Conservation (phyloP, 2,113 vertebrate species). For the Crotalus tigris region DNA sequence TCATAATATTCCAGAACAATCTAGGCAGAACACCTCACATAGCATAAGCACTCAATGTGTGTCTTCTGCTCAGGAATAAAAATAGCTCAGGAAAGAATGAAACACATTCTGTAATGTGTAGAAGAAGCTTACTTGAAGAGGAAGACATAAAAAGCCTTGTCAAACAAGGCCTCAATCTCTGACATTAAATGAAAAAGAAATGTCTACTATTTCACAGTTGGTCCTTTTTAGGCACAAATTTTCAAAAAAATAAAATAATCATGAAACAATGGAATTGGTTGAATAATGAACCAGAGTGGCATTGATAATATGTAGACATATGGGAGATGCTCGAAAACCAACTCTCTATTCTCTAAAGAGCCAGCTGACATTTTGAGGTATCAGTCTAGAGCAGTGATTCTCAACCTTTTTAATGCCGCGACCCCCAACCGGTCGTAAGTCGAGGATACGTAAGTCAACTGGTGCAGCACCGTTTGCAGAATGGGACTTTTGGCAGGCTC, state of each 20-base stretch:
- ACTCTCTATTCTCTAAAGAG: not conserved
- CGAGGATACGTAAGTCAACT: too few relatives aligned
- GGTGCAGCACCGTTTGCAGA: too few relatives aligned
- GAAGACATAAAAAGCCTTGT: not conserved
- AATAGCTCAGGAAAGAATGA: not conserved
- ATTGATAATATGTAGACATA: not conserved
- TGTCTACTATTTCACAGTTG: not conserved
- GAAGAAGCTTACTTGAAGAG: not conserved
- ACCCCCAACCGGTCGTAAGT: too few relatives aligned
- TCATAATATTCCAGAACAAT: not conserved
- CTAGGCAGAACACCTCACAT: not conserved
- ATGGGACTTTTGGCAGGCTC: too few relatives aligned
- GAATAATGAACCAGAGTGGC: not conserved
- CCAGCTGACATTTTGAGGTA: not conserved
- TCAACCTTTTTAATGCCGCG: too few relatives aligned
- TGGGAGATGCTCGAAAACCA: not conserved
- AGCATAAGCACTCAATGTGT: not conserved
- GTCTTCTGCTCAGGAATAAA: not conserved
- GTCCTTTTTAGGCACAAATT: not conserved
- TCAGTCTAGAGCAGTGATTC: not conserved
- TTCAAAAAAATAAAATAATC: not conserved
- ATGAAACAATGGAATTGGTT: not conserved
- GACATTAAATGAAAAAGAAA: not conserved
- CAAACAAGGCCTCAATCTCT: not conserved
- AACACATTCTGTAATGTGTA: not conserved